These are phyloP conservation scores for Adelges cooleyi DNA, from an alignment of 1,140 invertebrate species.

Conservation along the genomic window DNA sequence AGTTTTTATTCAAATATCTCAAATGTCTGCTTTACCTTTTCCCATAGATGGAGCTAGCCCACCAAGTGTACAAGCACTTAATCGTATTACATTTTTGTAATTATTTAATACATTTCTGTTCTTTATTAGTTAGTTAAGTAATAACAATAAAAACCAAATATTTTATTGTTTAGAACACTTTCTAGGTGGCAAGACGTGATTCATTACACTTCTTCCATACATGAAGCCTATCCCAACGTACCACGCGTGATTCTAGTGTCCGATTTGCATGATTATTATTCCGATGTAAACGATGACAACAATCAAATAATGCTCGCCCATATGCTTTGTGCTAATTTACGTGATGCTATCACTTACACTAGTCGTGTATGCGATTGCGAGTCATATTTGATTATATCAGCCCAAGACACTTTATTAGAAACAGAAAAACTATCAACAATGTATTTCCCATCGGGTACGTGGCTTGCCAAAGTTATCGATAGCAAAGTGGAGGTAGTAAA, in stretches of 20 bases:
- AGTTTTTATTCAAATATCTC: constrained; percentile 5
- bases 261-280: neutral
- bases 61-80: constrained; percentile 2
- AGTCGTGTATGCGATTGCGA: neutral
- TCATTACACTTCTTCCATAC: constrained; percentile 4
- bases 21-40: constrained; percentile 1
- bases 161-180: constrained; percentile 1
- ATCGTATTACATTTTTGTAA: constrained; percentile 24
- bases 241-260: constrained; percentile 14
- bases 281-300: neutral
- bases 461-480: neutral
- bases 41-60: constrained; percentile 2
- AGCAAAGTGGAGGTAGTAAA: neutral
- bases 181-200: constrained; percentile 2
- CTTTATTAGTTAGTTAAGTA: neutral
- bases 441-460: constrained; percentile 1
- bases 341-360: neutral
- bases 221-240: constrained; percentile 1
- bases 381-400: neutral
- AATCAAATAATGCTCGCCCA: neutral
- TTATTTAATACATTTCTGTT: neutral
- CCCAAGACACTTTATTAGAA: neutral
- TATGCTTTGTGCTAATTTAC: constrained; percentile 13
- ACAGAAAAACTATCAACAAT: constrained; percentile 12
- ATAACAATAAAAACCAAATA: neutral